Percentiles rank a stretch among this genome's conserved stretches.
phyloP scores from a whole-genome alignment of 2,888 invertebrate genomes.

The Drosophila antonietae region DNA sequence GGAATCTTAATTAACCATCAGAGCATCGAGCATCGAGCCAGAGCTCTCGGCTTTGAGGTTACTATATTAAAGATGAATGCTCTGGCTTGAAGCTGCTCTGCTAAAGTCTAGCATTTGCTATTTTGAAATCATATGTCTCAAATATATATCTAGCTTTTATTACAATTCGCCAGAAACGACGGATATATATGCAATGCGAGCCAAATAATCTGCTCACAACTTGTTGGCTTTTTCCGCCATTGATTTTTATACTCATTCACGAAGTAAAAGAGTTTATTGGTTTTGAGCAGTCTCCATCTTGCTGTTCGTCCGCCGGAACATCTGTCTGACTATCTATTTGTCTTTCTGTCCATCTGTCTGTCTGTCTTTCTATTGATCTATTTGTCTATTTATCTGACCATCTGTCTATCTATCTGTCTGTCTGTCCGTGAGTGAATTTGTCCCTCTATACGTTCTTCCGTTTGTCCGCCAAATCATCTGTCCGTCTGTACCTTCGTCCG shows the following conservation, averaged over 20 bases:
- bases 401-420: too few relatives aligned
- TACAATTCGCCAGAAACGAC: neutral
- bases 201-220: neutral
- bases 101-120: too few relatives aligned
- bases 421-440: too few relatives aligned
- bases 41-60: neutral
- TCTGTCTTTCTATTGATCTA: too few relatives aligned
- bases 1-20: slow-evolving; percentile 6
- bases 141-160: neutral
- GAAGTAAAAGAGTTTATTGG: neutral
- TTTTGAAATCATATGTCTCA: neutral
- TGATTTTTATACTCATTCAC: neutral
- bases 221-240: neutral
- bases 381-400: too few relatives aligned
- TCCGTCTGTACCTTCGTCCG: too few relatives aligned
- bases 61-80: neutral
- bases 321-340: too few relatives aligned
- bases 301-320: neutral
- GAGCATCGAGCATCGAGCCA: neutral
- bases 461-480: too few relatives aligned
- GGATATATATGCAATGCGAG: neutral
- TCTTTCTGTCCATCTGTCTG: too few relatives aligned
- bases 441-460: too few relatives aligned
- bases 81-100: neutral
- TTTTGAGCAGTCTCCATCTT: neutral